phyloP scores from a whole-genome alignment of 2,797 vertebrate species.

The Chelidonichthys spinosus region DNA sequence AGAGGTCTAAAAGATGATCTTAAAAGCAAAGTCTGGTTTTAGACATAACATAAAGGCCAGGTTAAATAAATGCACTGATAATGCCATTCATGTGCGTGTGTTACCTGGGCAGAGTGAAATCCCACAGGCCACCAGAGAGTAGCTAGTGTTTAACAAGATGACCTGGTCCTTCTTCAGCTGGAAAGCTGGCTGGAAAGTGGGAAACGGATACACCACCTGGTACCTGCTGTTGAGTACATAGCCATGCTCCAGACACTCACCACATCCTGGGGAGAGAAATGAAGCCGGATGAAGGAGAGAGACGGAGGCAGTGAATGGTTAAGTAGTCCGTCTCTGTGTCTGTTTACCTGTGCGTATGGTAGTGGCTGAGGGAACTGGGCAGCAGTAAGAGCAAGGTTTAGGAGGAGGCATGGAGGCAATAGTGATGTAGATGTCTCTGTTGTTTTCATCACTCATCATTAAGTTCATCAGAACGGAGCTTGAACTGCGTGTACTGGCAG shows the following conservation, averaged over 20 bases:
- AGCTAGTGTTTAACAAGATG: slow-evolving; percentile 95
- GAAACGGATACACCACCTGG: slow-evolving; percentile 97
- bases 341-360: slow-evolving; percentile 85
- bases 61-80: background rate
- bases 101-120: slow-evolving; percentile 88
- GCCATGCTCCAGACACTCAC: slow-evolving; percentile 90
- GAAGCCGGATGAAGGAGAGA: background rate
- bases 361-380: slow-evolving; percentile 75
- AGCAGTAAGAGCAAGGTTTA: slow-evolving; percentile 86
- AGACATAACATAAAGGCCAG: background rate
- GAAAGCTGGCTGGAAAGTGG: slow-evolving; percentile 95
- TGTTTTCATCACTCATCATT: slow-evolving; percentile 97
- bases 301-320: background rate
- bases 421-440: slow-evolving; percentile 94
- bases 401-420: slow-evolving; percentile 89
- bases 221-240: slow-evolving; percentile 94
- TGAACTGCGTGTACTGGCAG: slow-evolving; percentile 88
- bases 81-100: background rate
- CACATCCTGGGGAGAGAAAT: slow-evolving; percentile 75
- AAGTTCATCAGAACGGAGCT: slow-evolving; percentile 91
- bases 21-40: background rate
- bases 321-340: background rate
- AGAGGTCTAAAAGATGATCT: background rate
- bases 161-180: slow-evolving; percentile 97
- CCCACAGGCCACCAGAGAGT: slow-evolving; percentile 93